These are phyloP conservation scores for Aphidoletes aphidimyza DNA, from an alignment of 2,888 invertebrate genomes.

Conservation along the genomic window DNA sequence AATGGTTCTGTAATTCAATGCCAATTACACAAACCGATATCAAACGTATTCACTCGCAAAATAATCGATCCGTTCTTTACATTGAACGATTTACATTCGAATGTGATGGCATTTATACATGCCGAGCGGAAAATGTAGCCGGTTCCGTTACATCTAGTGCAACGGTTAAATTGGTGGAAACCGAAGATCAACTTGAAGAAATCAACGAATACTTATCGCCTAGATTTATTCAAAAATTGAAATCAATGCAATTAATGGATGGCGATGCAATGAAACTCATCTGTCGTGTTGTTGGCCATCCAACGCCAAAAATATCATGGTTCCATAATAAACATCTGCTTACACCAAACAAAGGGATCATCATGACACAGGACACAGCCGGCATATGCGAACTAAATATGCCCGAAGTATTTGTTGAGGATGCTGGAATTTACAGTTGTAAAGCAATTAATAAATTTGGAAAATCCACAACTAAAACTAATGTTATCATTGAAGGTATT, in stretches of 20 bases:
- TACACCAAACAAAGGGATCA: slow-evolving; percentile 80
- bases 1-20: slow-evolving; percentile 83
- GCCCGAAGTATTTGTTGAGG: slow-evolving; percentile 89
- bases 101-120: slow-evolving; percentile 81
- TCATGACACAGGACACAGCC: slow-evolving; percentile 78
- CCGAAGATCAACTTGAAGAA: slow-evolving; percentile 67
- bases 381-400: slow-evolving; percentile 84
- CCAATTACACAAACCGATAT: slow-evolving; percentile 76
- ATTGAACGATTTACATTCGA: slow-evolving; percentile 78
- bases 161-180: slow-evolving; percentile 72
- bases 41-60: slow-evolving; percentile 76
- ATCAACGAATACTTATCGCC: slow-evolving; percentile 76
- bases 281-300: slow-evolving; percentile 80
- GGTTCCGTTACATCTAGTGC: slow-evolving; percentile 91
- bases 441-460: slow-evolving; percentile 85
- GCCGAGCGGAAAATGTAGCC: slow-evolving; percentile 88
- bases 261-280: slow-evolving; percentile 83
- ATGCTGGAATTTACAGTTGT: slow-evolving; percentile 87
- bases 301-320: slow-evolving; percentile 85
- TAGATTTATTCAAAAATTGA: slow-evolving; percentile 77
- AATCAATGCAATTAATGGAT: slow-evolving; percentile 85
- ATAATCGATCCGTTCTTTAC: slow-evolving; percentile 82
- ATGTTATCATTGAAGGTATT: slow-evolving; percentile 84
- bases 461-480: slow-evolving; percentile 79
- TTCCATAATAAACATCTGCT: slow-evolving; percentile 78